phyloP scores from a whole-genome alignment of 2,888 invertebrate genomes.

The Galerucella nymphaeae region DNA sequence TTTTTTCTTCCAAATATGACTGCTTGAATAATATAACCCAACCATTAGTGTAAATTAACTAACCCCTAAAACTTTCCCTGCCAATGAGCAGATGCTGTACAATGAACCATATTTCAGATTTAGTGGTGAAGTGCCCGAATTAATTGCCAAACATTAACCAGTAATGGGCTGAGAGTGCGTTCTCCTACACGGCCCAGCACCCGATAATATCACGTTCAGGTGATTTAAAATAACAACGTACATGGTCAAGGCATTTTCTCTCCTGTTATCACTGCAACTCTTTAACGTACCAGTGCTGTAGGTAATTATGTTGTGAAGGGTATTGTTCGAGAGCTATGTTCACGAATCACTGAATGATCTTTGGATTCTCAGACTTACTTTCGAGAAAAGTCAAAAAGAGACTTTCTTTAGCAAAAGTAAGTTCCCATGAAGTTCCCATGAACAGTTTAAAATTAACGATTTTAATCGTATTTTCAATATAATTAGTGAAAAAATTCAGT shows the following conservation, averaged over 20 bases:
- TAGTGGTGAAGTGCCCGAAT: constrained; percentile 50
- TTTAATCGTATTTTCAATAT: too few relatives aligned
- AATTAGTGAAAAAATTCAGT: too few relatives aligned
- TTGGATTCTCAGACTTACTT: too few relatives aligned
- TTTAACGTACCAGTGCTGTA: constrained; percentile 23
- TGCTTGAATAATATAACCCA: background rate
- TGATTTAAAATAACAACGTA: constrained; percentile 56
- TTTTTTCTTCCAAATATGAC: background rate
- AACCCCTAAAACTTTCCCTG: constrained; percentile 10
- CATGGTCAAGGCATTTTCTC: constrained; percentile 52
- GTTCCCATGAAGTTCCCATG: too few relatives aligned
- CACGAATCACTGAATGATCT: too few relatives aligned
- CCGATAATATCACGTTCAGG: constrained; percentile 54
- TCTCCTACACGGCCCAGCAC: constrained; percentile 49
- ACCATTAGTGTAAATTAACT: background rate
- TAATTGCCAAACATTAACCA: constrained; percentile 53
- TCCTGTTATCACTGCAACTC: constrained; percentile 49
- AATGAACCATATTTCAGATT: constrained; percentile 53
- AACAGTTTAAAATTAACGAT: too few relatives aligned
- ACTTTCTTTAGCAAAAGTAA: too few relatives aligned
- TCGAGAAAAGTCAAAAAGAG: too few relatives aligned
- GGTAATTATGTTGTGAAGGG: background rate
- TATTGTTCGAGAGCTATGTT: too few relatives aligned
- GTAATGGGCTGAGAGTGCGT: constrained; percentile 52
- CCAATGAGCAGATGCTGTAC: constrained; percentile 31